Base-by-base conservation (phyloP, 2,113 vertebrate species). In the Sarotherodon lohbergeri region DNA sequence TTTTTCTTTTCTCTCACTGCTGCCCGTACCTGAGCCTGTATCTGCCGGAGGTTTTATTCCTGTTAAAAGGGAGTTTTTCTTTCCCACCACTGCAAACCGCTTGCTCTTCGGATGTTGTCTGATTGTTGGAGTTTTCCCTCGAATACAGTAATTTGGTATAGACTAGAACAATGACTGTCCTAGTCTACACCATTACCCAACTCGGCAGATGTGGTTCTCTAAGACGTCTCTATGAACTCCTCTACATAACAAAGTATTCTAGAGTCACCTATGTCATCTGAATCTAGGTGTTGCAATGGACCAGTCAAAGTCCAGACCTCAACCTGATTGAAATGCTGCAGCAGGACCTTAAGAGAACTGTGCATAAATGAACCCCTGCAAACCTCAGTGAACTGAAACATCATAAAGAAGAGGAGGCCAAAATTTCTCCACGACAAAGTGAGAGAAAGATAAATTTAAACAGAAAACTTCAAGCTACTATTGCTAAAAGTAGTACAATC, bases 391-490 rank as follows among this genome's bases (percentile, higher is more conserved):
- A 66, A 0, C 34, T 39, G 3, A 66, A 66, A 39, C 6, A n/a
- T 66, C 34, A 39, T 22, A 66, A 39, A 39, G 4, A 7, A 66
- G 61, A 66, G 10, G 10, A 36, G 61, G 19, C 34, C 61, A 66
- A 66, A 39, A 0, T 39, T 68, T 39, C 34, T 68, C 4, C 34
- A n/a, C 34, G 39, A 39, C 61, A 39, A 68, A 22, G 4, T 68
- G 10, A 68, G 19, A 68, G 19, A 68, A 12, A 39, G 6, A 39
- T 66, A 12, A 19, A 63, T 34, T 34, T 6, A 66, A 22, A 39
- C 61, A 1, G 19, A 66, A 39, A 66, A n/a, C 9, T 0, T 22
- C 61, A 66, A 66, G 0, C 3, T 39, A 68, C 36, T 8, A 11
- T 2, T 68, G 34, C 61, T 22, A 22, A 39, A 39, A n/a, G 19